Conservation (phyloP, 2,797 vertebrate species). For the Urocyon cinereoargenteus region DNA sequence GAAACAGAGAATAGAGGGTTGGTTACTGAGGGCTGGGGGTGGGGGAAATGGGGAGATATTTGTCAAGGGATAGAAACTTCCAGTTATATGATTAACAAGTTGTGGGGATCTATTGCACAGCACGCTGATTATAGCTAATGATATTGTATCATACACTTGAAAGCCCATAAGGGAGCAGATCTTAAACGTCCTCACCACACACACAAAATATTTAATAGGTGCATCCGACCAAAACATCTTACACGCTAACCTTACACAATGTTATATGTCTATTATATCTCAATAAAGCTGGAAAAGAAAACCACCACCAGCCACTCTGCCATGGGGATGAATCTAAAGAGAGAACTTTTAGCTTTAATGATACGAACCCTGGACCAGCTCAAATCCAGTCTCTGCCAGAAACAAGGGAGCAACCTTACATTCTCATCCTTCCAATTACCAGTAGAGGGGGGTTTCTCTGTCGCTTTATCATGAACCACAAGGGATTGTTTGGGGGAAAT, state of each 20-base stretch:
- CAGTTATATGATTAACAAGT: background rate
- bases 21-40: no score
- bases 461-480: rapidly evolving
- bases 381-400: background rate
- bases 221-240: background rate
- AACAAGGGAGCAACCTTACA: rapidly evolving
- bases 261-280: background rate
- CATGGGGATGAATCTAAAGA: background rate
- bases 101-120: background rate
- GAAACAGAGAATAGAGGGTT: no score
- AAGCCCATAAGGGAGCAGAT: background rate
- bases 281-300: background rate
- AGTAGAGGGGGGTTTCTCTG: rapidly evolving
- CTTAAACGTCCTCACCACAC: background rate
- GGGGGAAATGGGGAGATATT: background rate
- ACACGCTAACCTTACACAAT: background rate
- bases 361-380: background rate
- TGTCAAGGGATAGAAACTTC: background rate
- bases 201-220: background rate
- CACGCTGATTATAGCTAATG: background rate
- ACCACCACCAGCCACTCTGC: background rate
- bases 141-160: background rate
- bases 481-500: background rate
- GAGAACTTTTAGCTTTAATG: background rate
- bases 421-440: background rate